Base-by-base conservation (phyloP, 2,113 vertebrate species). In the Orientallactaga bullata region DNA sequence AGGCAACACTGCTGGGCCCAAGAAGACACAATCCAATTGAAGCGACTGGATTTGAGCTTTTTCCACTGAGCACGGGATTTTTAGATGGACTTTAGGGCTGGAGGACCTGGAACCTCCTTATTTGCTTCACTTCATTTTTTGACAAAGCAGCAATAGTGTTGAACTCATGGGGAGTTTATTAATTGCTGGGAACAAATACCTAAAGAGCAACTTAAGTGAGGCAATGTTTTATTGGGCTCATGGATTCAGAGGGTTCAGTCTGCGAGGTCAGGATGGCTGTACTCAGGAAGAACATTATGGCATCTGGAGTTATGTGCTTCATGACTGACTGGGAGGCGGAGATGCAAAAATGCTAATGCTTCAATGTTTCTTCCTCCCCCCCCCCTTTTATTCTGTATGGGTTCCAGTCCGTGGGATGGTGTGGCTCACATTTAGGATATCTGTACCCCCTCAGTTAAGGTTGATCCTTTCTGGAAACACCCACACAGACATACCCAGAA, bases 51-150 rank as follows among this genome's bases (percentile, higher is more conserved):
- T 65, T 4, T 30, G 63, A 24, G 32, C n/a, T 89, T 82, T 84
- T 58, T 82, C 42, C n/a, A 37, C 11, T 6, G 15, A 91, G 18
- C 30, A 69, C 7, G 60, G 58, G 55, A 55, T 47, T 92, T n/a
- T 28, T 73, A 26, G 30, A 55, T 11, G 20, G 58, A 73, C 17
- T 60, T 93, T 72, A 60, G 39, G 16, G 85, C 1, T 51, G 3
- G 21, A 61, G 28, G 18, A 58, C 12, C 6, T 71, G 74, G 51
- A 15, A 83, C 1, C 17, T 89, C 39, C 15, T 3, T 58, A 32
- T 69, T 66, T 94, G 30, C 63, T 84, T 92, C 20, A 21, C 55
- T 88, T 81, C 35, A 66, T 30, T 68, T 88, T 94, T 58, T 90
- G 66, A 91, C 35, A 92, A 15, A 55, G 78, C n/a, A 91, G 37